Evolutionary conservation across 2,888 invertebrate genomes (phyloP), one percentile per base, ranked within the genome.

Genomic region (Noctua pronuba): DNA sequence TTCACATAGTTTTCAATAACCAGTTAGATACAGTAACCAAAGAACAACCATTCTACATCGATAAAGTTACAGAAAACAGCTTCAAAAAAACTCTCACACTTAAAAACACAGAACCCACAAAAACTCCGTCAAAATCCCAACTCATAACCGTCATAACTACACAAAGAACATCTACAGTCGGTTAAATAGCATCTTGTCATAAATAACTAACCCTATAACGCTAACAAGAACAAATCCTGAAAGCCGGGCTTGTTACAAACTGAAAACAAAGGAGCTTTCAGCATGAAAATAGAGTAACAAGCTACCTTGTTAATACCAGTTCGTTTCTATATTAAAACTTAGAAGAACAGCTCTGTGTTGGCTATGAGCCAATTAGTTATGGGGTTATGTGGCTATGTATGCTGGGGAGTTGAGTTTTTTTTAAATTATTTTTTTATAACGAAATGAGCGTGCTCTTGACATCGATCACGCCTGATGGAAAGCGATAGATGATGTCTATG

Each of bases 181-280:
- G 82, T 82, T 79, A 88, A 90, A 90, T 86, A 87, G 86, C 89
- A 86, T 80, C 66, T 78, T 80, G 67, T 80, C 92, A 89, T 92
- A 91, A 91, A 92, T 87, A 89, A 88, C 87, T 82, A 84, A 81
- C 80, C 73, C 86, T 83, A 84, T 88, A 86, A 86, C 85, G 83
- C 86, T 91, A 92, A 92, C 90, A 91, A 90, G 89, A 88, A 83
- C 76, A 73, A 84, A 88, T 86, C 79, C 86, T 85, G 86, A 86
- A 93, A 92, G 92, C 83, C 85, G 75, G 58, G 87, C 91, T 92
- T 92, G 92, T 92, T 92, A 91, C 79, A 88, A 87, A 86, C 85
- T 86, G 88, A 90, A 93, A 93, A 95, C 95, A 95, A 95, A 93
- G 93, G 91, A 85, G 92, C 93, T 92, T 93, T 94, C 91, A 93